phyloP scores from a whole-genome alignment of 2,113 vertebrate species.

The Zosterops pallidus region DNA sequence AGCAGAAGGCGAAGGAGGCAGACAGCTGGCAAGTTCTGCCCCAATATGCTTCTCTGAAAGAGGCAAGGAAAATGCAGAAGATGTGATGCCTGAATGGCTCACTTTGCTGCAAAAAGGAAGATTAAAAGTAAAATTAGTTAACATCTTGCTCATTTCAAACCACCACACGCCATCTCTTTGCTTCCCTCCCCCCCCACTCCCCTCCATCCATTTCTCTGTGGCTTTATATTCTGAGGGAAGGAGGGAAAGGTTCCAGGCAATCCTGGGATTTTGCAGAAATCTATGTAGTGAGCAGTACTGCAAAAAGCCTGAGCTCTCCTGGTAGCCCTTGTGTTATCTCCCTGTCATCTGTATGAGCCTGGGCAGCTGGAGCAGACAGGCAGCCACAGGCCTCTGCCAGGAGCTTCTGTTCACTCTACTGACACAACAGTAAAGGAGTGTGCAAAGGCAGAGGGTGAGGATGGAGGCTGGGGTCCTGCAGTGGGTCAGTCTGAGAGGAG shows the following conservation, averaged over 20 bases:
- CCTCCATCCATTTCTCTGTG: not conserved
- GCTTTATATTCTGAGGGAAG: not conserved
- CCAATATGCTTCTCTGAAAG: constrained; percentile 99
- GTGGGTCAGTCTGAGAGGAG: not conserved
- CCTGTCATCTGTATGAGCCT: rapidly evolving
- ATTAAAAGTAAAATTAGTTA: constrained; percentile 93
- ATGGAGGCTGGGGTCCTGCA: not conserved
- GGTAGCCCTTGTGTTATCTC: not conserved
- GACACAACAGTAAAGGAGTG: rapidly evolving
- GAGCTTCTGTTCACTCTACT: not conserved
- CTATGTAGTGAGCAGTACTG: not conserved
- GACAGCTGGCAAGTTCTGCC: constrained; percentile 98
- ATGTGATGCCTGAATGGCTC: constrained; percentile 88
- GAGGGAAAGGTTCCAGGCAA: not conserved
- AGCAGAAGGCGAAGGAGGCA: constrained; percentile 97
- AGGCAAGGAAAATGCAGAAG: constrained; percentile 98
- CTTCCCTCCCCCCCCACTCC: not conserved
- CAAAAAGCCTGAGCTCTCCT: not conserved
- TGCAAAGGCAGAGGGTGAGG: not conserved
- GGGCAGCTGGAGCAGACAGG: not conserved
- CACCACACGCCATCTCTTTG: not conserved
- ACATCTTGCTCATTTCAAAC: constrained; percentile 85
- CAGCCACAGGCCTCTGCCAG: not conserved
- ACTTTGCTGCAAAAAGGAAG: constrained; percentile 88
- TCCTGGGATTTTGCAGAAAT: not conserved